Conservation (phyloP, 2,113 vertebrate species). For the Danionella cerebrum region DNA sequence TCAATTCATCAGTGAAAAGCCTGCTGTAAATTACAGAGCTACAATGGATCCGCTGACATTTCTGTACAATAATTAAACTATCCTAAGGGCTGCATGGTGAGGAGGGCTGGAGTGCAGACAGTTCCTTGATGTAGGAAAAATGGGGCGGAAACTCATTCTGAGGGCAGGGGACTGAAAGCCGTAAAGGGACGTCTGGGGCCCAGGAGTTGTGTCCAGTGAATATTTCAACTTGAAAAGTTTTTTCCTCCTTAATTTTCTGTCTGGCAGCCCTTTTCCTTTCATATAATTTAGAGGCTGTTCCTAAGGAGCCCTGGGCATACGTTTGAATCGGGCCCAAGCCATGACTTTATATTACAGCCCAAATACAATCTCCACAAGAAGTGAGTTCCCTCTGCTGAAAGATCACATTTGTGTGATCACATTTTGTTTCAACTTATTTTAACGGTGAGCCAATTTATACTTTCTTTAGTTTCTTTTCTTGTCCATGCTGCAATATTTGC, state of each 20-base stretch:
- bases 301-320: slow-evolving; percentile 43
- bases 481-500: too few species aligned
- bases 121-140: slow-evolving; percentile 20
- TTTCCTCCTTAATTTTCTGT: slow-evolving; percentile 64
- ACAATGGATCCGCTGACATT: slow-evolving; percentile 44
- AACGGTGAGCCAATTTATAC: too few species aligned
- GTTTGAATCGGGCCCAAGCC: slow-evolving; percentile 49
- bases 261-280: slow-evolving; percentile 56
- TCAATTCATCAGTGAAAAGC: slow-evolving; percentile 37
- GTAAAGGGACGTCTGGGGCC: slow-evolving; percentile 63
- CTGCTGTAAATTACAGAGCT: slow-evolving; percentile 29
- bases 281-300: slow-evolving; percentile 59
- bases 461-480: too few species aligned
- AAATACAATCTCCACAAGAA: slow-evolving; percentile 19
- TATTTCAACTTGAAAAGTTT: slow-evolving; percentile 73
- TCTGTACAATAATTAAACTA: slow-evolving; percentile 52
- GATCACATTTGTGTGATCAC: not conserved
- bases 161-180: slow-evolving; percentile 39
- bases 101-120: slow-evolving; percentile 27
- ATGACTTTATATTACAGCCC: slow-evolving; percentile 32
- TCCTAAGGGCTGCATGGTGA: slow-evolving; percentile 27
- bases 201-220: slow-evolving; percentile 52
- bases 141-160: slow-evolving; percentile 38
- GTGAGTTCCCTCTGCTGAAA: not conserved
- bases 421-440: too few species aligned